A percentile compares a stretch with the other conserved stretches of the same genome.
phyloP scores from a whole-genome alignment of 2,888 invertebrate genomes.

The Aleiodes leptofemur region DNA sequence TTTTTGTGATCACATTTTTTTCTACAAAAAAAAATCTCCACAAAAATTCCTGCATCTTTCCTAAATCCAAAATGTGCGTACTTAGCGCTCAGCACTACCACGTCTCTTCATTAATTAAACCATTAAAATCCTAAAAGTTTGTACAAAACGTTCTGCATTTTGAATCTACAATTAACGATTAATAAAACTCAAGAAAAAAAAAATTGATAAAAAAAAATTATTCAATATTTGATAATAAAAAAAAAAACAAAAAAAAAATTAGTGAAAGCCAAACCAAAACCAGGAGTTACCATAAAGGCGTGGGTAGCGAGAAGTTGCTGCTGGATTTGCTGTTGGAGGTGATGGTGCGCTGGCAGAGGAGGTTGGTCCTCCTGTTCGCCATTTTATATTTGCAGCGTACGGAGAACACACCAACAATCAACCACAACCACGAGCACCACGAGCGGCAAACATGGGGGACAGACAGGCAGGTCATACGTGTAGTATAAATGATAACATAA shows the following conservation, averaged over 20 bases:
- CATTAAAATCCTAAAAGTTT: background rate
- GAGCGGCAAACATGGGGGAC: conserved; percentile 75
- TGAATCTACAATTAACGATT: conserved; percentile 40
- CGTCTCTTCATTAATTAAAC: background rate
- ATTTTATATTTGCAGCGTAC: conserved; percentile 67
- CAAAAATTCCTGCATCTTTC: no score
- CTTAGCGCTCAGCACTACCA: no score
- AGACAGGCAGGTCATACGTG: conserved; percentile 75
- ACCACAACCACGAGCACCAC: conserved; percentile 76
- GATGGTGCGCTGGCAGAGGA: conserved; percentile 75
- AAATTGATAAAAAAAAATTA: conserved; percentile 37
- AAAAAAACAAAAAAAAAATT: conserved; percentile 63
- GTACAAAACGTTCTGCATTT: background rate
- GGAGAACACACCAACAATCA: conserved; percentile 76
- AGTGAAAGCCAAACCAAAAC: conserved; percentile 76
- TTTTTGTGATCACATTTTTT: no score
- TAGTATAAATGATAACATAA: conserved; percentile 66
- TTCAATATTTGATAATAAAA: conserved; percentile 26
- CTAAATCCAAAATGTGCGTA: no score
- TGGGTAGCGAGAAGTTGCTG: conserved; percentile 76
- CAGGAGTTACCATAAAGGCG: conserved; percentile 76
- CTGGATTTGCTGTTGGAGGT: conserved; percentile 76
- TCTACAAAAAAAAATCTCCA: no score
- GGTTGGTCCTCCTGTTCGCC: conserved; percentile 75
- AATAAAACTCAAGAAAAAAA: conserved; percentile 37